phyloP scores from a whole-genome alignment of 2,888 invertebrate genomes.

The Protonemura montana region DNA sequence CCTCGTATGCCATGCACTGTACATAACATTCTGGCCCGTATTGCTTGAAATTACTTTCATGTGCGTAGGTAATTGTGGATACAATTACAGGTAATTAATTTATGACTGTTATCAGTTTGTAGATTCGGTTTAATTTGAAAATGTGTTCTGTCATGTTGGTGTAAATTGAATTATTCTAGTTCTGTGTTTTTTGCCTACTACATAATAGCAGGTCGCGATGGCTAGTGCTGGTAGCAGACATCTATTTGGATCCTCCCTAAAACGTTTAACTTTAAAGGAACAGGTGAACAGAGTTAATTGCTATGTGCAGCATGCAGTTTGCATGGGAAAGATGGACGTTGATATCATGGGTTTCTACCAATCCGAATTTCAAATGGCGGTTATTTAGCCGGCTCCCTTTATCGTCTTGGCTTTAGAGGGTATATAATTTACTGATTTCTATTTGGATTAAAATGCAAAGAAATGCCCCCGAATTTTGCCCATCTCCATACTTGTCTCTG shows the following conservation, averaged over 20 bases:
- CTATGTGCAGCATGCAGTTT: background rate
- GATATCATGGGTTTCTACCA: background rate
- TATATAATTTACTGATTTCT: background rate
- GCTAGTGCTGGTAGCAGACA: background rate
- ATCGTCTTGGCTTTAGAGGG: background rate
- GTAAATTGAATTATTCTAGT: background rate
- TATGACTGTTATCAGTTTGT: background rate
- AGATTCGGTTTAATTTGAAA: slow-evolving; percentile 9
- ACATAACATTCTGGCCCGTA: background rate
- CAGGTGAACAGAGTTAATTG: background rate
- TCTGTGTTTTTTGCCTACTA: background rate
- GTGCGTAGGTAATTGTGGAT: background rate
- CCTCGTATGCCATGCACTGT: background rate
- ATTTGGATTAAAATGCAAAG: slow-evolving; percentile 17
- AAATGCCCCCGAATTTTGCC: background rate
- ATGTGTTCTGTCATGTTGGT: background rate
- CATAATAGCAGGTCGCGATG: background rate
- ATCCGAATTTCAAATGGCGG: background rate
- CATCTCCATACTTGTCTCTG: slow-evolving; percentile 12
- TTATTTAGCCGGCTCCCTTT: background rate
- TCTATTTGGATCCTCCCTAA: background rate
- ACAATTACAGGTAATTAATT: slow-evolving; percentile 12
- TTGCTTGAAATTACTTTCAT: background rate
- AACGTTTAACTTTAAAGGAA: background rate
- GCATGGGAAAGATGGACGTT: background rate